phyloP scores from a whole-genome alignment of 2,113 vertebrate species.

The Archocentrus centrarchus region DNA sequence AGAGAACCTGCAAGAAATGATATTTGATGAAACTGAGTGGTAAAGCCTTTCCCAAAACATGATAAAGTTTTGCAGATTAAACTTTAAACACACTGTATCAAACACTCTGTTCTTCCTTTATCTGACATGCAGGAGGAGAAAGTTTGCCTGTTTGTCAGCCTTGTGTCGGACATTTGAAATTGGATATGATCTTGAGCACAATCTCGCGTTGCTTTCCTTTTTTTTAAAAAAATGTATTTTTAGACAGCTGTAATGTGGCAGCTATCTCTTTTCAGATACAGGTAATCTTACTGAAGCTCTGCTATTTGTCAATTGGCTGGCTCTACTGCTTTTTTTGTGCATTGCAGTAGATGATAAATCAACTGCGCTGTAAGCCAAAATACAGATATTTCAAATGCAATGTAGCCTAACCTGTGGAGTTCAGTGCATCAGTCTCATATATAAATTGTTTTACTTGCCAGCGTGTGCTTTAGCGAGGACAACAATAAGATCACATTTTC shows the following conservation, averaged over 20 bases:
- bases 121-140: background rate
- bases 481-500: constrained; percentile 7
- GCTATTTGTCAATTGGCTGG: background rate
- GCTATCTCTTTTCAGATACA: background rate
- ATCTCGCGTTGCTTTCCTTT: background rate
- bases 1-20: background rate
- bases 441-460: background rate
- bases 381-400: background rate
- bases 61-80: background rate
- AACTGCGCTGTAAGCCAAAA: background rate
- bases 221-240: background rate
- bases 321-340: background rate
- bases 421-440: background rate
- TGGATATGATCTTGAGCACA: background rate
- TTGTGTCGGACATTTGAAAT: background rate
- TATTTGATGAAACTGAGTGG: constrained; percentile 29
- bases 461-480: background rate
- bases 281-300: background rate
- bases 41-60: constrained; percentile 23
- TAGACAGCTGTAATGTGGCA: background rate
- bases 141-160: background rate
- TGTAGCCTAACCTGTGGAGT: background rate
- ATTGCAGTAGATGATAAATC: background rate
- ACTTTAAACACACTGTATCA: background rate
- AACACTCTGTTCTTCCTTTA: background rate